Evolutionary conservation across 2,797 vertebrate species (phyloP), one percentile per base, ranked within the genome.

Genomic region (Sebastiscus tertius): DNA sequence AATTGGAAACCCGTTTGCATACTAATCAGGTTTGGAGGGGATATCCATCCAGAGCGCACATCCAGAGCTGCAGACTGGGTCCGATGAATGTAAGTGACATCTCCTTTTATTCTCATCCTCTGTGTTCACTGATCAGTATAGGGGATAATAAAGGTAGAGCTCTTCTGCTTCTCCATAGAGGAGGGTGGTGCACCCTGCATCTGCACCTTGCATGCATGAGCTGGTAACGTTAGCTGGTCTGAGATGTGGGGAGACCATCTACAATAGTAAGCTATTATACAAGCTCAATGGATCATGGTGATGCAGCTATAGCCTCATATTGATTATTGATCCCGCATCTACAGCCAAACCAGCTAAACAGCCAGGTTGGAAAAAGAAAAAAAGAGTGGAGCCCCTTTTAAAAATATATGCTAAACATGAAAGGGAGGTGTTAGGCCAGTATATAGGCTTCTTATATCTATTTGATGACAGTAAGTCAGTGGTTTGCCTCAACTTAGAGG

Each of bases 51-150:
- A 90, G 86, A 85, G 77, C 87, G 72, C 82, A 85, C 86, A 86
- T 87, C 85, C 88, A 93, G 34, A 91, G 80, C 87, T 61, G 86
- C 85, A 49, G 86, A 87, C 83, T 22, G 87, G 88, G 39, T 91
- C 94, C 81, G 69, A 96, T 95, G 94, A 92, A 94, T 93, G 96
- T 96, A 96, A 96, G 96, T 94, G 83, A 80, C 84, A 79, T 56
- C 75, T 78, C 22, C 56, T 84, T 84, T 84, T 83, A 72, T 90
- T 80, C 27, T 74, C 79, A 66, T 67, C 70, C 29, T 54, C 11
- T n/a, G 9, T 72, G 22, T 68, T 62, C 62, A 71, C 18, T 69
- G 34, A 71, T 77, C 62, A 63, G 14, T 20, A 42, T 42, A 9
- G 42, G 34, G 20, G 20, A 77, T 16, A 18, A 24, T 16, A 18